Evolutionary conservation across 1,140 invertebrate genomes (phyloP).

Genomic region (Linepithema humile): DNA sequence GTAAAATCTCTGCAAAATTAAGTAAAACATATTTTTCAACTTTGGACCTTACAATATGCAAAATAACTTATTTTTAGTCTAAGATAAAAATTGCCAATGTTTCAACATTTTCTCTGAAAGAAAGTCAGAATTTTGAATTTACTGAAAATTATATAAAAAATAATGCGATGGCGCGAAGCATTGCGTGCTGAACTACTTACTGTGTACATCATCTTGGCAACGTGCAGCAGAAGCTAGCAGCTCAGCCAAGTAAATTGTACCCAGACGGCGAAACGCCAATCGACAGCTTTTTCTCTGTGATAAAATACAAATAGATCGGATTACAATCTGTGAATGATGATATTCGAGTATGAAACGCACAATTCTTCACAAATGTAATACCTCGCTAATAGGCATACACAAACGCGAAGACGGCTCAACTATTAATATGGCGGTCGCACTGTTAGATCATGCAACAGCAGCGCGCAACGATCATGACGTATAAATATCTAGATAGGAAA

Average conservation of each 20-base stretch:
- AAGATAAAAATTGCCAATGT: background rate
- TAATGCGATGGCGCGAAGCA: background rate
- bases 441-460: conserved; percentile 22
- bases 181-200: conserved; percentile 74
- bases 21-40: no score
- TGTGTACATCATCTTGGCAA: conserved; percentile 84
- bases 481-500: background rate
- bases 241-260: conserved; percentile 20
- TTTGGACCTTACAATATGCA: no score
- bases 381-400: background rate
- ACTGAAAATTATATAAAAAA: background rate
- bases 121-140: background rate
- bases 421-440: conserved; percentile 69
- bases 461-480: background rate
- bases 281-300: background rate
- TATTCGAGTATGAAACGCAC: background rate
- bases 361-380: conserved; percentile 5
- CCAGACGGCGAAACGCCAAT: conserved; percentile 10
- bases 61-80: background rate
- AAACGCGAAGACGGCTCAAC: conserved; percentile 61
- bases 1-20: no score
- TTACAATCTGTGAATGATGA: background rate
- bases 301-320: background rate
- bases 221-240: background rate
- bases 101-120: background rate